Conservation (phyloP, 2,797 vertebrate genomes). For the Gallinago nigripennis region DNA sequence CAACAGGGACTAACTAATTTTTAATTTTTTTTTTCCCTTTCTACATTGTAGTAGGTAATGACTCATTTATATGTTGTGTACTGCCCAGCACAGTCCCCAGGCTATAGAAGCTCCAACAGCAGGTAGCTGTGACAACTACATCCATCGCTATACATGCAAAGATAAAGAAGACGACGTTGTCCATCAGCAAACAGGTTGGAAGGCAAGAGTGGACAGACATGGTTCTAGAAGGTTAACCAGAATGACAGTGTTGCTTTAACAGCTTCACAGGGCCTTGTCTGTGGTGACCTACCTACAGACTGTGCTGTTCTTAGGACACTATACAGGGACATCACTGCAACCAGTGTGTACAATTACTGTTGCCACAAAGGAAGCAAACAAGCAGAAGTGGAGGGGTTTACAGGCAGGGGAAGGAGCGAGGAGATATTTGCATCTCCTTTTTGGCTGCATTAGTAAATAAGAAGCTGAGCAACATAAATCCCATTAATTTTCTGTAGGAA, state of each 20-base stretch:
- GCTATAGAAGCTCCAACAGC: background rate
- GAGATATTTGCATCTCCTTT: background rate
- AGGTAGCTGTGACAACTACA: background rate
- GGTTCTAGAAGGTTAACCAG: background rate
- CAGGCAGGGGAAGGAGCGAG: rapidly evolving
- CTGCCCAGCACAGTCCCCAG: background rate
- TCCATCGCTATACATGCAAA: background rate
- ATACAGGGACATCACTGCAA: background rate
- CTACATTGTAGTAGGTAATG: background rate
- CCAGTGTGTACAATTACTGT: background rate
- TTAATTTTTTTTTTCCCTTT: background rate
- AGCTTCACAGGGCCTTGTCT: background rate
- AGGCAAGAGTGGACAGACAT: background rate
- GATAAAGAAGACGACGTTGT: background rate
- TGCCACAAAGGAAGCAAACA: background rate
- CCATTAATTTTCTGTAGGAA: slow-evolving; percentile 11
- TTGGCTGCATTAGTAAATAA: slow-evolving; percentile 1
- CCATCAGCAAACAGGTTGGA: background rate
- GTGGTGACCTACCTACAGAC: background rate
- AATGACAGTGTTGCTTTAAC: background rate
- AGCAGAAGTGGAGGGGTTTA: background rate
- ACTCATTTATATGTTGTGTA: background rate
- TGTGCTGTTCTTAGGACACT: background rate
- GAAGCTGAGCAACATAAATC: background rate
- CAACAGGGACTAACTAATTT: background rate